phyloP scores from a whole-genome alignment of 1,140 invertebrate genomes.

The Plutomurus gul region DNA sequence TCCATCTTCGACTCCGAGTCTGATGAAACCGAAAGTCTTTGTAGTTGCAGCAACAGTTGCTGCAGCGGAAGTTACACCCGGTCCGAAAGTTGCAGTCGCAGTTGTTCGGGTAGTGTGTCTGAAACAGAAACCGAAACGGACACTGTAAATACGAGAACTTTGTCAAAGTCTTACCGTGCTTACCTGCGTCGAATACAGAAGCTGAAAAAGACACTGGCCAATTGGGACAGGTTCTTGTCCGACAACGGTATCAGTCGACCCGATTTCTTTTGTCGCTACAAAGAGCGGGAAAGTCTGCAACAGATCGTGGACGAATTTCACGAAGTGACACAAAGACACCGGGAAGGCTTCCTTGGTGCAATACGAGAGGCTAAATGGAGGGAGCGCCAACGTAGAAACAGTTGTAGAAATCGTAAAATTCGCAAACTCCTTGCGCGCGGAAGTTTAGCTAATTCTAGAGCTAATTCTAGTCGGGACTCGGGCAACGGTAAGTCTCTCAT shows the following conservation, averaged over 20 bases:
- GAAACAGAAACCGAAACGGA: slow-evolving; percentile 1
- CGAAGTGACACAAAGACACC: slow-evolving; percentile 34
- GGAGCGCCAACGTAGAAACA: neutral
- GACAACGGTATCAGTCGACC: slow-evolving; percentile 40
- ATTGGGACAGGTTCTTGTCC: slow-evolving; percentile 41
- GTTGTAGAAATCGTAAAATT: slow-evolving; percentile 17
- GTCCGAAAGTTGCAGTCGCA: slow-evolving; percentile 16
- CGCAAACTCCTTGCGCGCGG: neutral
- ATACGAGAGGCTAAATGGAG: neutral
- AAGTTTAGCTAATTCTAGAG: slow-evolving; percentile 5
- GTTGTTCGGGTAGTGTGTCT: neutral
- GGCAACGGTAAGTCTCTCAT: slow-evolving; percentile 12
- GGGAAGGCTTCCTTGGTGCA: slow-evolving; percentile 33
- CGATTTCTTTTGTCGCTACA: slow-evolving; percentile 44
- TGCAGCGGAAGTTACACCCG: slow-evolving; percentile 15
- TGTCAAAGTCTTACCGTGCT: slow-evolving; percentile 35
- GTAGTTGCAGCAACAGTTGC: slow-evolving; percentile 33
- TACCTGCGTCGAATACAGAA: slow-evolving; percentile 37
- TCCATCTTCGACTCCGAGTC: slow-evolving; percentile 1
- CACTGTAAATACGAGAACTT: neutral
- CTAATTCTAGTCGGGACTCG: slow-evolving; percentile 15
- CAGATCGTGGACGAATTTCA: slow-evolving; percentile 46
- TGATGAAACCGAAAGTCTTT: neutral
- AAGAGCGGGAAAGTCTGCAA: slow-evolving; percentile 38
- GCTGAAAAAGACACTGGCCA: slow-evolving; percentile 30